Evolutionary conservation across 2,113 vertebrate genomes (phyloP).

Genomic region (Monarcha castaneiventris): DNA sequence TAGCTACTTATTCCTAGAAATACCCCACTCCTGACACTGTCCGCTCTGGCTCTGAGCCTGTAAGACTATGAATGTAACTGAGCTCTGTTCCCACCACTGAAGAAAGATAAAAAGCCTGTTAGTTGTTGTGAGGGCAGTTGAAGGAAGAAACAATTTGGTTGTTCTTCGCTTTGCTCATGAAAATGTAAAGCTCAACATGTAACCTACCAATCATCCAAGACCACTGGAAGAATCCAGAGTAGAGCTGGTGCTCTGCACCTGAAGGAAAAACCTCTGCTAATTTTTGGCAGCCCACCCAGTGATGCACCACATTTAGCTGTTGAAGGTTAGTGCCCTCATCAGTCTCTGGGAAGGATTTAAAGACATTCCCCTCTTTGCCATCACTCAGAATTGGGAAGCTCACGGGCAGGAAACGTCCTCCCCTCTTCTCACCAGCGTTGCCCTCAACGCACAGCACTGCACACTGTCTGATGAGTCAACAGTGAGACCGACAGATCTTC

Average conservation of each 20-base stretch:
- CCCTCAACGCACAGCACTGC: not conserved
- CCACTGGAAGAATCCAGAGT: not conserved
- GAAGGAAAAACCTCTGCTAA: not conserved
- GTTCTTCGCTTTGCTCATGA: not conserved
- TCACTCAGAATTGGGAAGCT: not conserved
- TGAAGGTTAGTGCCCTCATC: accelerated
- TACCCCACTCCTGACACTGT: not conserved
- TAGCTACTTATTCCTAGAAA: not conserved
- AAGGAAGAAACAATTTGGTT: not conserved
- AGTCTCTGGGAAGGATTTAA: not conserved
- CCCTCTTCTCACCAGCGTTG: not conserved
- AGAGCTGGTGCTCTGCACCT: not conserved
- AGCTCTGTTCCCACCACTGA: not conserved
- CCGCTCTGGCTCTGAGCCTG: not conserved
- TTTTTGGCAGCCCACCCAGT: not conserved
- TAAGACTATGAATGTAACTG: not conserved
- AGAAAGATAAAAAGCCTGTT: not conserved
- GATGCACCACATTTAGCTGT: not conserved
- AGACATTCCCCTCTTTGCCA: not conserved
- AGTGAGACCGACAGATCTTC: not conserved
- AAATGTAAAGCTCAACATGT: not conserved
- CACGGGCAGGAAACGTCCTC: not conserved
- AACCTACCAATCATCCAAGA: not conserved
- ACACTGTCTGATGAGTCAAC: not conserved
- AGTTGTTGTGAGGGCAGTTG: not conserved